Base-by-base conservation (phyloP, 2,888 invertebrate species). In the Apantesis nais region DNA sequence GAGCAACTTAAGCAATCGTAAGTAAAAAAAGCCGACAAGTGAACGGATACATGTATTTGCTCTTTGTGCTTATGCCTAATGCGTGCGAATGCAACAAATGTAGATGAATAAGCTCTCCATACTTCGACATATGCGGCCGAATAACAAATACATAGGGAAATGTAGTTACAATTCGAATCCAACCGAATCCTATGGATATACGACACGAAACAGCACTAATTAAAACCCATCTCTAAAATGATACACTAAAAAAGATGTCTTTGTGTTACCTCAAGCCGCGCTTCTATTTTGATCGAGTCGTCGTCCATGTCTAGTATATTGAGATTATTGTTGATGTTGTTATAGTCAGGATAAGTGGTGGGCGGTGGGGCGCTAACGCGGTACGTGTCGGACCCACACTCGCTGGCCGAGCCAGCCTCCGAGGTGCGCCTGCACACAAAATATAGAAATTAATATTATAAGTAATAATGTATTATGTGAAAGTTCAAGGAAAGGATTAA, bases 251-350 rank as follows among this genome's bases (percentile, higher is more conserved):
- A 9, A 25, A 41, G 19, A 37, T 25, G 22, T 16, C 16, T 31
- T 29, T 16, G 39, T 37, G 44, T 68, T 83, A 92, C 92, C 90
- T 93, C 91, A 1, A 93, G 83, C 12, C 91, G 78, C 8, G 95
- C 88, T 76, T 94, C 92, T 48, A 95, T 92, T 83, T 95, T 93
- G 83, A 94, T 94, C 58, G 89, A 89, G 82, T 95, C 89, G 77
- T 95, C 95, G 83, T 95, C 95, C 93, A 95, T 94, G 80, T 95
- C 94, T 58, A 95, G 89, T 68, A 95, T 95, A 78, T 91, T 86
- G 75, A 93, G 89, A 81, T 94, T 94, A 83, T 94, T 94, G 84
- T 93, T 92, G 80, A 93, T 87, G 74, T 85, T 81, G 84, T 89
- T 90, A 85, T 93, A 92, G 85, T 91, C 92, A 62, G 87, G 87